Conservation (phyloP, 1,140 invertebrate genomes). For the Nasonia longicornis region DNA sequence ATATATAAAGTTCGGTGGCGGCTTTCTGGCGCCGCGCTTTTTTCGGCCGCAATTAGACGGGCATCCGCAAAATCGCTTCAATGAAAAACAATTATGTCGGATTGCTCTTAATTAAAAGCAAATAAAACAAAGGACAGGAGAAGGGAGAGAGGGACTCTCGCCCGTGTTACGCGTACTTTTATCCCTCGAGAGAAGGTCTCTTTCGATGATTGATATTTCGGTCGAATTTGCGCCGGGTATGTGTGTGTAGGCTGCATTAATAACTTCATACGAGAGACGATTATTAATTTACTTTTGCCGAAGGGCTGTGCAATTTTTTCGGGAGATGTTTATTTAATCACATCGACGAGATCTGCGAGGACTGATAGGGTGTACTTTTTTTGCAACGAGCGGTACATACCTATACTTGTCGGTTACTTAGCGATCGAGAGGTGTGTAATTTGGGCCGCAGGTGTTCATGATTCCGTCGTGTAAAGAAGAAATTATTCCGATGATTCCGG, state of each 20-base stretch:
- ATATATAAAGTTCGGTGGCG: conserved; percentile 2
- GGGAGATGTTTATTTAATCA: neutral
- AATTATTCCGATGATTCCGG: neutral
- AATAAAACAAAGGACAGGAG: neutral
- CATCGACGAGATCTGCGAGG: neutral
- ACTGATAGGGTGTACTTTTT: neutral
- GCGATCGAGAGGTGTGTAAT: neutral
- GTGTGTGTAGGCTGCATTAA: no score
- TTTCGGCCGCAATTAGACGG: neutral
- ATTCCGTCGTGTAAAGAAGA: neutral
- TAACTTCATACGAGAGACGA: neutral
- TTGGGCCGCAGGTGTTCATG: neutral
- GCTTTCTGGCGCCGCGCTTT: neutral
- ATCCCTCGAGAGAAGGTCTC: neutral
- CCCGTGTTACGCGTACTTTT: neutral
- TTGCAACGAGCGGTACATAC: neutral
- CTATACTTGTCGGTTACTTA: no score
- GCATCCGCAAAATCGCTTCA: neutral
- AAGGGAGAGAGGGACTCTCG: neutral
- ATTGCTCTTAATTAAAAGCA: neutral
- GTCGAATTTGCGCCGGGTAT: no score
- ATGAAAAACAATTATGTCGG: neutral
- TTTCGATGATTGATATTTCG: neutral
- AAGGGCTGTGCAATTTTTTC: no score
- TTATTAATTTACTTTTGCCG: neutral